Percentiles rank a stretch among this genome's conserved stretches.
phyloP scores from a whole-genome alignment of 2,888 invertebrate genomes.

The Caenorhabditis sp. region DNA sequence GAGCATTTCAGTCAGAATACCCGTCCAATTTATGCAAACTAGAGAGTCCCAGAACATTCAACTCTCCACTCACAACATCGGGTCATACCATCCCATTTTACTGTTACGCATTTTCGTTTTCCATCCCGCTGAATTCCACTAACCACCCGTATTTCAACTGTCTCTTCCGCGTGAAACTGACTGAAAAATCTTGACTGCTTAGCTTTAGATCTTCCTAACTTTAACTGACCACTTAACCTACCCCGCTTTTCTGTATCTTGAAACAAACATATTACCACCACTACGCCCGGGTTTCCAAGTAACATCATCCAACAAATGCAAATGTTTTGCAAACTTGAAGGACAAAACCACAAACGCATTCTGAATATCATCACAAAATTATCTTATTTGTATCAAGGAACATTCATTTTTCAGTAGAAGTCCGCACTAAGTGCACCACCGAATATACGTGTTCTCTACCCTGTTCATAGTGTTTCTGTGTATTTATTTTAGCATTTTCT shows the following conservation, averaged over 20 bases:
- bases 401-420: conserved; percentile 9
- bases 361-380: not conserved
- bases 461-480: conserved; percentile 31
- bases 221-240: conserved; percentile 34
- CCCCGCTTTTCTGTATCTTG: not conserved
- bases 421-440: conserved; percentile 51
- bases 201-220: conserved; percentile 52
- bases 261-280: conserved; percentile 26
- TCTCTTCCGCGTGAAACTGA: conserved; percentile 28
- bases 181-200: conserved; percentile 24
- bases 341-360: not conserved
- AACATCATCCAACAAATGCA: conserved; percentile 22
- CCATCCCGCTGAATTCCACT: conserved; percentile 41
- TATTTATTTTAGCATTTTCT: conserved; percentile 45
- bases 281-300: conserved; percentile 23
- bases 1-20: conserved; percentile 55
- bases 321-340: conserved; percentile 38
- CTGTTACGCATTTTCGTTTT: conserved; percentile 34
- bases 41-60: not conserved
- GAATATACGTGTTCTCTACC: conserved; percentile 39
- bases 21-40: conserved; percentile 58
- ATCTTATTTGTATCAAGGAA: conserved; percentile 40
- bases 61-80: conserved; percentile 44
- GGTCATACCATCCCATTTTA: conserved; percentile 34
- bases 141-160: not conserved